A percentile compares a stretch with the other conserved stretches of the same genome.
phyloP scores from a whole-genome alignment of 1,140 invertebrate genomes.

The Achatina immaculata region DNA sequence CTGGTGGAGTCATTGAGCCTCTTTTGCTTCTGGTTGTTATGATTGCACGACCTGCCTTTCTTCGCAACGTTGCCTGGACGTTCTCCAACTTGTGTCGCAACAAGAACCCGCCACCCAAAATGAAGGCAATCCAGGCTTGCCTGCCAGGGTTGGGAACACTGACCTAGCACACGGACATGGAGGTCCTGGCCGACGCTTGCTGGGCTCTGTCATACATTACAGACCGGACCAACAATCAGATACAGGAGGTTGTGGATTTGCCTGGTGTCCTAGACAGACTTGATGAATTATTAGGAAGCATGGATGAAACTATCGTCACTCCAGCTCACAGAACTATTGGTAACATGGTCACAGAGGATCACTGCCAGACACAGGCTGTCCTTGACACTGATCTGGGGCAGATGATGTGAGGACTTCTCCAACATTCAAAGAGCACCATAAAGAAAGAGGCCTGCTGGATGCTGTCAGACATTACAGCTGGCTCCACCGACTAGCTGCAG shows the following conservation, averaged over 20 bases:
- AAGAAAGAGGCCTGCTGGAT: constrained; percentile 71
- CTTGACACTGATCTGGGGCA: constrained; percentile 58
- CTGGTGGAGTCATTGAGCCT: constrained; percentile 66
- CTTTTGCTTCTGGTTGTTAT: constrained; percentile 62
- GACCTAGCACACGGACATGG: constrained; percentile 73
- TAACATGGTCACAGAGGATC: constrained; percentile 71
- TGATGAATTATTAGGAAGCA: constrained; percentile 87
- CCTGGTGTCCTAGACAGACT: constrained; percentile 92
- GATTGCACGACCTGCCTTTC: constrained; percentile 61
- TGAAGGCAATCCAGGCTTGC: constrained; percentile 64
- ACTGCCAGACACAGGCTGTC: constrained; percentile 68
- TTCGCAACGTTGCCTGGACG: constrained; percentile 72
- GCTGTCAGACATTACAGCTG: constrained; percentile 81
- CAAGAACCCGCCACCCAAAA: constrained; percentile 71
- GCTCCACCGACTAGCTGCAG: constrained; percentile 92
- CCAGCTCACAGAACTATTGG: constrained; percentile 69
- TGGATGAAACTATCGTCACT: constrained; percentile 75
- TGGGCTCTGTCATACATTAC: constrained; percentile 95
- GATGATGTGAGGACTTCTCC: constrained; percentile 58
- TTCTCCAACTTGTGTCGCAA: constrained; percentile 71
- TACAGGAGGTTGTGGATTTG: constrained; percentile 78
- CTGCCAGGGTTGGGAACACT: constrained; percentile 66
- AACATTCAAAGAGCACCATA: constrained; percentile 63
- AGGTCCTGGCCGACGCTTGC: constrained; percentile 93
- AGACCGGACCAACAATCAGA: constrained; percentile 97